Evolutionary conservation across 2,797 vertebrate species (phyloP).

Genomic region (Acanthornis magna): DNA sequence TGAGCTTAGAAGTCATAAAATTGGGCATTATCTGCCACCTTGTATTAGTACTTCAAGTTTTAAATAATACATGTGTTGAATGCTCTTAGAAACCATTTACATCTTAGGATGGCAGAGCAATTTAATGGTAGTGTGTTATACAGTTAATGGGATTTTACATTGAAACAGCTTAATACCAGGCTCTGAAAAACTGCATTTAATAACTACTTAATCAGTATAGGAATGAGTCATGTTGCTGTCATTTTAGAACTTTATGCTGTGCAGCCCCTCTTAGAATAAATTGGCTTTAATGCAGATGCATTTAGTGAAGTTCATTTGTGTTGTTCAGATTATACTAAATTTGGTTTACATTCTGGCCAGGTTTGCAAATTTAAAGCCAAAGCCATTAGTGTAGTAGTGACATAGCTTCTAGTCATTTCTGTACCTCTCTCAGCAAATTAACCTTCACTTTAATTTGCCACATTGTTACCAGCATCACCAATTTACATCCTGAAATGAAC

Average conservation of each 20-base stretch:
- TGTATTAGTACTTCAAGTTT: constrained; percentile 53
- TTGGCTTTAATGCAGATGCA: background rate
- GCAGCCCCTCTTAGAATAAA: constrained; percentile 29
- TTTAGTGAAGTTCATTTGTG: constrained; percentile 11
- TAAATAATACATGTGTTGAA: constrained; percentile 53
- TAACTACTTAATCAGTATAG: constrained; percentile 47
- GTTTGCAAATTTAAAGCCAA: constrained; percentile 13
- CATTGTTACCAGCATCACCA: background rate
- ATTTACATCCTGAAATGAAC: background rate
- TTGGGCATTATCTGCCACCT: constrained; percentile 22
- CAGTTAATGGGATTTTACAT: constrained; percentile 61
- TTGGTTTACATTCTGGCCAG: constrained; percentile 33
- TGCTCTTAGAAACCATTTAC: constrained; percentile 51
- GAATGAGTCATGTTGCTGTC: constrained; percentile 58
- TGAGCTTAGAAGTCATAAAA: constrained; percentile 4
- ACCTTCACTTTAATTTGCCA: background rate
- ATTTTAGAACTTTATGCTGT: constrained; percentile 32
- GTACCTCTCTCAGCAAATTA: constrained; percentile 11
- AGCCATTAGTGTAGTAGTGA: background rate
- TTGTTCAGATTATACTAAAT: background rate
- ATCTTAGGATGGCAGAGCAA: constrained; percentile 17
- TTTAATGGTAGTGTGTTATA: constrained; percentile 26
- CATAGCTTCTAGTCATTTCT: background rate
- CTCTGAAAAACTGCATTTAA: constrained; percentile 54
- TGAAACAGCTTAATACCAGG: constrained; percentile 49